Percentiles rank a stretch among this genome's conserved stretches.
phyloP scores from a whole-genome alignment of 2,113 vertebrate genomes.

The Irena cyanogastra region DNA sequence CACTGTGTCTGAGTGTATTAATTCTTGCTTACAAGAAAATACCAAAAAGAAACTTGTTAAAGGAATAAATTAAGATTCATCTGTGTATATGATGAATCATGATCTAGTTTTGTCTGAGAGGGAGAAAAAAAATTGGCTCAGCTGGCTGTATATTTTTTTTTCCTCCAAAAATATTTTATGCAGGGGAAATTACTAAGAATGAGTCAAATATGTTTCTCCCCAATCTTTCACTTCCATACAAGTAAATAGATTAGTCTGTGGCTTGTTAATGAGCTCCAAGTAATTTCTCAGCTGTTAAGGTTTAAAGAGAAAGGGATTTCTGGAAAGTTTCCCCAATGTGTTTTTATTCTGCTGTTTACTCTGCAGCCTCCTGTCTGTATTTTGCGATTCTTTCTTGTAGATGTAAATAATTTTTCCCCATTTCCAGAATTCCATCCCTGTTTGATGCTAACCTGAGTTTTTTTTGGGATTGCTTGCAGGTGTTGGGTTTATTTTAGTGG shows the following conservation, averaged over 20 bases:
- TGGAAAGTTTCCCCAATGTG: not conserved
- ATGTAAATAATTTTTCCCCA: not conserved
- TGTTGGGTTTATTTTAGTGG: not conserved
- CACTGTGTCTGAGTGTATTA: not conserved
- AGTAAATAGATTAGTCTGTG: not conserved
- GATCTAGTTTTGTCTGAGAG: conserved; percentile 39
- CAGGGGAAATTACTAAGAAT: not conserved
- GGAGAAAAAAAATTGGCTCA: not conserved
- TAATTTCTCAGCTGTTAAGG: not conserved
- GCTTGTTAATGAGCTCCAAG: not conserved
- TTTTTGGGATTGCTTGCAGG: not conserved
- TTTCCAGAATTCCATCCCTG: not conserved
- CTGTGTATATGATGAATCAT: conserved; percentile 55
- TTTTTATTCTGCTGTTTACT: not conserved
- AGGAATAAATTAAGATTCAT: conserved; percentile 49
- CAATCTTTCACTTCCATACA: not conserved
- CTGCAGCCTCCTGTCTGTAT: not conserved
- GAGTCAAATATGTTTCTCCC: not conserved
- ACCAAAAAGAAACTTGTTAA: conserved; percentile 31
- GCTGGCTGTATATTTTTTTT: not conserved
- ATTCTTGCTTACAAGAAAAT: conserved; percentile 36
- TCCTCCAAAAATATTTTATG: not conserved
- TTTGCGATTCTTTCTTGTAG: not conserved
- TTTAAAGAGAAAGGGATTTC: not conserved
- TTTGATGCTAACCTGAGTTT: not conserved